Percentiles rank a stretch among this genome's conserved stretches.
phyloP scores from a whole-genome alignment of 2,113 vertebrate genomes.

The Xenotilapia flavipinnis region DNA sequence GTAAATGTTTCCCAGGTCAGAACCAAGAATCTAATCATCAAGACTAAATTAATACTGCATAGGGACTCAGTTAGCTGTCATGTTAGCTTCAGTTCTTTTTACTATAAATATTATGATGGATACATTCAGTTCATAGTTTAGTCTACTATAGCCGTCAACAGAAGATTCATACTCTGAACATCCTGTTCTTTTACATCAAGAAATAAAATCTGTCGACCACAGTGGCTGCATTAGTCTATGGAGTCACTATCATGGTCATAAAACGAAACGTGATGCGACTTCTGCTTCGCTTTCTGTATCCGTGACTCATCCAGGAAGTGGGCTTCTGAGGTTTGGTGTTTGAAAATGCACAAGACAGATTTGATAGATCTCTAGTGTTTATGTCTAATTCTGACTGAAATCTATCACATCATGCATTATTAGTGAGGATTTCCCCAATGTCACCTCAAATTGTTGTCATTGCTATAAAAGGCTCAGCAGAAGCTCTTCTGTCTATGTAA shows the following conservation, averaged over 20 bases:
- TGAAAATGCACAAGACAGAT: neutral
- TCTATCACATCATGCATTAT: neutral
- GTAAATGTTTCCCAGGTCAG: neutral
- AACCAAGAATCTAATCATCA: neutral
- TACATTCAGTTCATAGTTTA: neutral
- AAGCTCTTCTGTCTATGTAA: neutral
- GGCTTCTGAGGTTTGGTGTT: neutral
- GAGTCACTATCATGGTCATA: neutral
- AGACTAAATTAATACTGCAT: neutral
- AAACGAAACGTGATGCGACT: rapidly evolving
- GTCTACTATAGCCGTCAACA: neutral
- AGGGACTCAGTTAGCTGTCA: neutral
- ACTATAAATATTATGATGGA: neutral
- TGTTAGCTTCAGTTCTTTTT: neutral
- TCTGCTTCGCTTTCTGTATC: neutral
- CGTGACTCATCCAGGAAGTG: neutral
- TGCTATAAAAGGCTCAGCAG: neutral
- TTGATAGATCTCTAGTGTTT: neutral
- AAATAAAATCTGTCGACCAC: rapidly evolving
- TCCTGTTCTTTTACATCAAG: neutral
- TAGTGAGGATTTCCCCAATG: neutral
- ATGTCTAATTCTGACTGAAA: neutral
- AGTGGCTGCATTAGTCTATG: rapidly evolving
- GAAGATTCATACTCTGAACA: neutral
- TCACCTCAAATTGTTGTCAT: neutral